phyloP scores from a whole-genome alignment of 2,888 invertebrate species.

The Epinotia bilunana region DNA sequence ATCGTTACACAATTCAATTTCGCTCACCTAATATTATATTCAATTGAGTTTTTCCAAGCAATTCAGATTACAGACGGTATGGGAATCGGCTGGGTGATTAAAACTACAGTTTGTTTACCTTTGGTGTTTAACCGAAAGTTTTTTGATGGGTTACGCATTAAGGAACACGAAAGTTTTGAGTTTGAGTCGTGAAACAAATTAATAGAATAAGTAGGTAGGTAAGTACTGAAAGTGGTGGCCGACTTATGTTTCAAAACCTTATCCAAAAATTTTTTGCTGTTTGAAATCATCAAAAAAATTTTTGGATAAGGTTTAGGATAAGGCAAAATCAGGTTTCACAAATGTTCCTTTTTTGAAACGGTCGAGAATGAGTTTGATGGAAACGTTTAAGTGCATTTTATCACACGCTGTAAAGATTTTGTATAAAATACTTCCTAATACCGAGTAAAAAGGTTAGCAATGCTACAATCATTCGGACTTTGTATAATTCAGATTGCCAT shows the following conservation, averaged over 20 bases:
- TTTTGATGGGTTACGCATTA: slow-evolving; percentile 13
- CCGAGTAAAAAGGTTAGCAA: not conserved
- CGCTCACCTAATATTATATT: slow-evolving; percentile 50
- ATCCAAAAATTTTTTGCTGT: not conserved
- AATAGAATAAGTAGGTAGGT: not conserved
- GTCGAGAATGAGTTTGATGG: not conserved
- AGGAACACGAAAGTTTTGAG: slow-evolving; percentile 3
- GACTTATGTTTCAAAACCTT: slow-evolving; percentile 5
- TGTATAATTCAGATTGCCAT: not conserved
- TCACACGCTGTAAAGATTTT: not conserved
- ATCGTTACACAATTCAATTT: slow-evolving; percentile 66
- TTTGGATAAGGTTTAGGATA: no score
- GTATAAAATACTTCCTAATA: not conserved
- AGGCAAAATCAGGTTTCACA: not conserved
- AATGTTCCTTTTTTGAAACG: not conserved
- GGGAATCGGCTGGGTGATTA: slow-evolving; percentile 37
- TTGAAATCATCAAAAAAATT: no score
- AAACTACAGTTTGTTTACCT: slow-evolving; percentile 24
- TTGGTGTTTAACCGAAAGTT: not conserved
- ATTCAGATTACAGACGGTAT: slow-evolving; percentile 47
- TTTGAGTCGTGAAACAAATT: not conserved
- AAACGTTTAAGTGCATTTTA: slow-evolving; percentile 8
- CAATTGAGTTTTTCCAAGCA: slow-evolving; percentile 53
- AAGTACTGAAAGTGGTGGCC: not conserved
- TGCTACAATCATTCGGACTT: not conserved